phyloP scores from a whole-genome alignment of 2,888 invertebrate species.

The Tenthredo notha region DNA sequence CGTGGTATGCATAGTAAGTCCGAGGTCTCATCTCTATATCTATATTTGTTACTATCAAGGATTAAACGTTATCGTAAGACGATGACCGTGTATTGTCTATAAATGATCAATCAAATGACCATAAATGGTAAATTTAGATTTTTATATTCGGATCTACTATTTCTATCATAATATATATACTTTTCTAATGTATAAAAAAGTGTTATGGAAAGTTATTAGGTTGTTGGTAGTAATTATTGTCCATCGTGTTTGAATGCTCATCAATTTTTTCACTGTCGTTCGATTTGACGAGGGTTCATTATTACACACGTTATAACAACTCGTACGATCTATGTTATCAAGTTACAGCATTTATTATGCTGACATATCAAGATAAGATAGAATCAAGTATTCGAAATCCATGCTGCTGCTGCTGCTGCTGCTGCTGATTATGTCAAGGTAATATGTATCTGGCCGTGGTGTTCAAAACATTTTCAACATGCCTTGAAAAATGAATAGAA shows the following conservation, averaged over 20 bases:
- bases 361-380: slow-evolving; percentile 18
- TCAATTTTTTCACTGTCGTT: background rate
- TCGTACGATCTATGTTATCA: background rate
- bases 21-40: background rate
- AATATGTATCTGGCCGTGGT: background rate
- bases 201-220: background rate
- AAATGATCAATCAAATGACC: slow-evolving; percentile 24
- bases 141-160: slow-evolving; percentile 2
- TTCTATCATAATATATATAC: background rate
- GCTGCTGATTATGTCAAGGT: slow-evolving; percentile 1
- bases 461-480: background rate
- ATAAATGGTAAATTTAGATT: background rate
- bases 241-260: background rate
- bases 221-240: background rate
- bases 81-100: slow-evolving; percentile 5
- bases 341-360: background rate
- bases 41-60: background rate
- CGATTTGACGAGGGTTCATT: background rate
- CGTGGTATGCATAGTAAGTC: background rate
- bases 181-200: background rate
- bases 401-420: background rate
- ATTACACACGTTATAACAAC: background rate
- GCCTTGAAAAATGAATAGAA: background rate
- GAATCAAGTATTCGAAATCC: background rate
- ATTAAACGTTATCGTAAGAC: background rate